Percentiles rank a stretch among this genome's conserved stretches.
Evolutionary conservation across 1,140 invertebrate genomes (phyloP).

Genomic region (Drosophila paulistorum): DNA sequence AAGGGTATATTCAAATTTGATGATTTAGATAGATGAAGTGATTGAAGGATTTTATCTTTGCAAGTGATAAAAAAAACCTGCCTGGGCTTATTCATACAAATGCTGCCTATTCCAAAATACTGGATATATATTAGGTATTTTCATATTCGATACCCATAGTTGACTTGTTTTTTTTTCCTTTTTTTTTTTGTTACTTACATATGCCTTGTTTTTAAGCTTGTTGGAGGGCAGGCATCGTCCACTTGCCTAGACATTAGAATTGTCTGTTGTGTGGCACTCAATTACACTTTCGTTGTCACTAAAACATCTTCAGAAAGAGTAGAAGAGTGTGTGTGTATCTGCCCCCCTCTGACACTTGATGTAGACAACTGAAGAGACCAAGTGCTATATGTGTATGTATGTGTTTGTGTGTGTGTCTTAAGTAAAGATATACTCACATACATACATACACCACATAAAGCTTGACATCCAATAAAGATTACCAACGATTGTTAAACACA

Average conservation of each 20-base stretch:
- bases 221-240: conserved; percentile 40
- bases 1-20: neutral
- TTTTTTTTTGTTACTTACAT: conserved; percentile 24
- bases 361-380: conserved; percentile 60
- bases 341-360: conserved; percentile 57
- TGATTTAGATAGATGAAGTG: too few relatives aligned
- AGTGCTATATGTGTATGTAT: conserved; percentile 22
- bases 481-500: conserved; percentile 79
- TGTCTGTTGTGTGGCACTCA: conserved; percentile 78
- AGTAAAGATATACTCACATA: conserved; percentile 31
- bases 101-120: too few relatives aligned
- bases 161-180: conserved; percentile 37
- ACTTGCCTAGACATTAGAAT: conserved; percentile 61
- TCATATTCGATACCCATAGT: neutral
- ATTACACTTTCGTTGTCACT: conserved; percentile 79
- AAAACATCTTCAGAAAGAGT: conserved; percentile 61
- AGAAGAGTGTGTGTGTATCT: conserved; percentile 12
- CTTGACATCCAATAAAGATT: conserved; percentile 79
- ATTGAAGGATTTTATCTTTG: too few relatives aligned
- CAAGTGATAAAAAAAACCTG: too few relatives aligned
- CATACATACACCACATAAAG: conserved; percentile 18
- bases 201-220: conserved; percentile 30
- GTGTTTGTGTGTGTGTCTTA: conserved; percentile 44
- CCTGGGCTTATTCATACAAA: too few relatives aligned
- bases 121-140: neutral